Conservation (phyloP, 2,888 invertebrate genomes). For the Brenthis ino region DNA sequence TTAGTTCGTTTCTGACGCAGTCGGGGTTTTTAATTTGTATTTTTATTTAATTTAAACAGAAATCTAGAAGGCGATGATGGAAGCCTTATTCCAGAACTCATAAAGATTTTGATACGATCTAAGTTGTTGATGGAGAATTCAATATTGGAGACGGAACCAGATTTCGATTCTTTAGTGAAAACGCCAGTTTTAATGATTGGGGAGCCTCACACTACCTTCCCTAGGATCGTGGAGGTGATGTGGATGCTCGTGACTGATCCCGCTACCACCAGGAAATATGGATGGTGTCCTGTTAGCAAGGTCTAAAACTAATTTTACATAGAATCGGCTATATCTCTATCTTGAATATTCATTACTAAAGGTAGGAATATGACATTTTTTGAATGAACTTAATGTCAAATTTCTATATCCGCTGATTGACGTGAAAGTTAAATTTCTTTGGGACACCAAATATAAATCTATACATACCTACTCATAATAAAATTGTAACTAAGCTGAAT, state of each 20-base stretch:
- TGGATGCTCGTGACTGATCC: slow-evolving; percentile 69
- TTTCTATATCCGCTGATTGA: too few species aligned
- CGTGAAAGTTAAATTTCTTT: too few species aligned
- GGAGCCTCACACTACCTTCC: slow-evolving; percentile 67
- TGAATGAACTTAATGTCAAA: too few species aligned
- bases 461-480: too few species aligned
- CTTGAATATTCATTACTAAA: too few species aligned
- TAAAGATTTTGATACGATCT: slow-evolving; percentile 54
- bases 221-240: slow-evolving; percentile 60
- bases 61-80: slow-evolving; percentile 71
- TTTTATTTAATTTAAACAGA: slow-evolving; percentile 42
- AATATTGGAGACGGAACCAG: slow-evolving; percentile 63
- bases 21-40: neutral
- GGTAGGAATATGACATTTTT: too few species aligned
- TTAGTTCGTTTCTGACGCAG: too few species aligned
- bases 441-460: too few species aligned
- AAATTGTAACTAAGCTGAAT: too few species aligned
- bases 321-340: neutral
- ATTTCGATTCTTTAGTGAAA: slow-evolving; percentile 62
- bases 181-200: slow-evolving; percentile 67
- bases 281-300: slow-evolving; percentile 67
- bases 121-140: slow-evolving; percentile 65
- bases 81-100: slow-evolving; percentile 54
- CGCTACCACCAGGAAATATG: slow-evolving; percentile 53
- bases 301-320: slow-evolving; percentile 41